phyloP scores from a whole-genome alignment of 2,797 vertebrate species.

The Fratercula arctica region DNA sequence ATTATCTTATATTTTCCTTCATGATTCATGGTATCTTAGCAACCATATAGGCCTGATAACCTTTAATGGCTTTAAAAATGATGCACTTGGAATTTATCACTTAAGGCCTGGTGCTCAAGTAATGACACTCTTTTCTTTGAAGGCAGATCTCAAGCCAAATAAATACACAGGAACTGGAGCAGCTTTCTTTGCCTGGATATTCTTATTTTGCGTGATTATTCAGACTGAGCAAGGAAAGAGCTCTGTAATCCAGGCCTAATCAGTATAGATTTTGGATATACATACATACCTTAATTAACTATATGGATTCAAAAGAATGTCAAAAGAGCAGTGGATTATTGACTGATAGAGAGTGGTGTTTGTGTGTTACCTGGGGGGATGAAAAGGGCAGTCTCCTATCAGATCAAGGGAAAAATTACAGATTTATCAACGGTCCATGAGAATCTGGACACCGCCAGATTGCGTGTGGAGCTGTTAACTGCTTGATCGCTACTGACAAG shows the following conservation, averaged over 20 bases:
- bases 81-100: slow-evolving; percentile 69
- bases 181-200: slow-evolving; percentile 49
- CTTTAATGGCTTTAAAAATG: slow-evolving; percentile 74
- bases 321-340: slow-evolving; percentile 3
- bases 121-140: slow-evolving; percentile 66
- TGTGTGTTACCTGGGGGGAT: not conserved
- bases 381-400: not conserved
- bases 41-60: slow-evolving; percentile 71
- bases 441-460: not conserved
- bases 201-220: slow-evolving; percentile 39
- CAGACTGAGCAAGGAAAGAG: not conserved
- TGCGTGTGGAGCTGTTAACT: not conserved
- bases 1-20: slow-evolving; percentile 73
- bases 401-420: not conserved
- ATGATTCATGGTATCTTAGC: slow-evolving; percentile 76
- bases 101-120: slow-evolving; percentile 59
- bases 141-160: slow-evolving; percentile 50
- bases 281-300: slow-evolving; percentile 56
- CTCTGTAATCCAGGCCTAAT: slow-evolving; percentile 54
- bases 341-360: not conserved
- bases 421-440: not conserved
- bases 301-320: slow-evolving; percentile 57
- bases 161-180: slow-evolving; percentile 42
- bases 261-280: slow-evolving; percentile 59
- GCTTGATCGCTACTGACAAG: not conserved